Conservation (phyloP, 2,113 vertebrate genomes). For the Sarotherodon lohbergeri region DNA sequence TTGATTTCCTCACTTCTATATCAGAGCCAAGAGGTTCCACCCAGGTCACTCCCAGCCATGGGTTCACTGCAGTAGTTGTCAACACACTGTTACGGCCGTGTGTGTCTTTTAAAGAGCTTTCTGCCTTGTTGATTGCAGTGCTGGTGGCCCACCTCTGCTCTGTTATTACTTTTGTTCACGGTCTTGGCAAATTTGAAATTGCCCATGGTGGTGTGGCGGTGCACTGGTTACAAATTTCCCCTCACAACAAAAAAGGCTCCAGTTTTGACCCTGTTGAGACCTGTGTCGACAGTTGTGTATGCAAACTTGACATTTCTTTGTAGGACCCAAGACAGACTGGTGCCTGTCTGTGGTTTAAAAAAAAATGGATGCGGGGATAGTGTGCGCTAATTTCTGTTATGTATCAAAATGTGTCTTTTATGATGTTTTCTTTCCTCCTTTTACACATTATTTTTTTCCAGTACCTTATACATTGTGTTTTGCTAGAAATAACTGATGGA, state of each 20-base stretch:
- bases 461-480: neutral
- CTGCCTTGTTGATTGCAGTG: neutral
- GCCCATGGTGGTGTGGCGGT: neutral
- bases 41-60: neutral
- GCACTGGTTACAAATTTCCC: neutral
- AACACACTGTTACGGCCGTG: neutral
- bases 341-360: neutral
- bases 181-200: neutral
- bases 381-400: neutral
- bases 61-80: neutral
- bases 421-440: neutral
- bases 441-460: neutral
- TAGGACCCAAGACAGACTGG: neutral
- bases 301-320: neutral
- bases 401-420: neutral
- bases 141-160: neutral
- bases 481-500: neutral
- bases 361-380: neutral
- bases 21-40: neutral
- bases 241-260: neutral
- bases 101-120: neutral
- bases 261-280: neutral
- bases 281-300: neutral
- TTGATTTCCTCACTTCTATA: neutral
- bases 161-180: neutral